Percentiles rank a stretch among this genome's conserved stretches.
These are phyloP conservation scores for Iguana delicatissima DNA, from an alignment of 2,797 vertebrate species.

Conservation along the genomic window DNA sequence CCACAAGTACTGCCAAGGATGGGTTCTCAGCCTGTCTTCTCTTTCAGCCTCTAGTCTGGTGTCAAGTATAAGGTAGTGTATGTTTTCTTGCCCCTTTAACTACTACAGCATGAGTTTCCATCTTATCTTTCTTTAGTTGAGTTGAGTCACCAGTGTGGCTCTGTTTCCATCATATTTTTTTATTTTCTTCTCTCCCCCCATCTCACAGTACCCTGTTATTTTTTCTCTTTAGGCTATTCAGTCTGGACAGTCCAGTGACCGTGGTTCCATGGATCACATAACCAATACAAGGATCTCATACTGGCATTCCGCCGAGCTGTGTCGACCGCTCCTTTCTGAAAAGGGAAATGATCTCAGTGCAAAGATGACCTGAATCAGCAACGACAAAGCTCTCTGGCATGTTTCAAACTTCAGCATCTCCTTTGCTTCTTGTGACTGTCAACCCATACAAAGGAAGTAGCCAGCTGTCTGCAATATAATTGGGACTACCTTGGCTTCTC, in stretches of 20 bases:
- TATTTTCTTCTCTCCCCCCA: neutral
- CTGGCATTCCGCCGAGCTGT: neutral
- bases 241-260: neutral
- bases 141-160: neutral
- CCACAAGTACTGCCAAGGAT: neutral
- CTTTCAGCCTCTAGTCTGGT: neutral
- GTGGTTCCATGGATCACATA: neutral
- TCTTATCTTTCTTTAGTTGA: neutral
- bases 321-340: neutral
- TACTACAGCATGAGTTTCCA: neutral
- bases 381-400: neutral
- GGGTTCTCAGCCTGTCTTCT: neutral
- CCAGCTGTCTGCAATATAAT: conserved; percentile 57
- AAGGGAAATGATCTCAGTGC: neutral
- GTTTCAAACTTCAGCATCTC: conserved; percentile 41
- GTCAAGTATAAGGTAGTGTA: neutral
- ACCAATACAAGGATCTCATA: neutral
- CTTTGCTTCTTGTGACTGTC: conserved; percentile 10
- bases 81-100: neutral
- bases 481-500: conserved; percentile 53
- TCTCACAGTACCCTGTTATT: neutral
- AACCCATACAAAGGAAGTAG: conserved; percentile 39
- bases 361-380: conserved; percentile 16
- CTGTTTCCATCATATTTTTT: neutral
- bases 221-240: neutral